Evolutionary conservation across 2,888 invertebrate genomes (phyloP).

Genomic region (Acleris literana): DNA sequence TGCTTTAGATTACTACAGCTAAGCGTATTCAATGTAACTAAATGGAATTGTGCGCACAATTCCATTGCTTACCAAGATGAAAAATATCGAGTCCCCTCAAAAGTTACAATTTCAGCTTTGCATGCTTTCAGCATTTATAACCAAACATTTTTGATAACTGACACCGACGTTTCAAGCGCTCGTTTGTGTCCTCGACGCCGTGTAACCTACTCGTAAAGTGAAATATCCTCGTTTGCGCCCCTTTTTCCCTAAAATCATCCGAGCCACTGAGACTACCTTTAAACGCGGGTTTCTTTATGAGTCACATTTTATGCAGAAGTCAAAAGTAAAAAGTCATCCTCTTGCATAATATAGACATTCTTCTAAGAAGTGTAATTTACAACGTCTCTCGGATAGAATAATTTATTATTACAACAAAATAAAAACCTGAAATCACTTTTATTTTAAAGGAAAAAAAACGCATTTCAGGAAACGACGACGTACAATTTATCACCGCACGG

Average conservation of each 20-base stretch:
- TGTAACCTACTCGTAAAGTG: conserved; percentile 34
- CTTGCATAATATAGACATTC: conserved; percentile 14
- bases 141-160: not conserved
- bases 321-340: conserved; percentile 19
- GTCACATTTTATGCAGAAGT: conserved; percentile 32
- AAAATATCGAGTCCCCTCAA: not conserved
- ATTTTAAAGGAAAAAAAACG: conserved; percentile 36
- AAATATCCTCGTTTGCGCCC: conserved; percentile 49
- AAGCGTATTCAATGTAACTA: not conserved
- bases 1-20: conserved; percentile 8
- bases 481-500: conserved; percentile 61
- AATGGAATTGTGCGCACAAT: not conserved
- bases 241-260: conserved; percentile 60
- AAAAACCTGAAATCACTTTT: conserved; percentile 8
- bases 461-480: conserved; percentile 44
- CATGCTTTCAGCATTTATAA: too few relatives aligned
- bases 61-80: too few relatives aligned
- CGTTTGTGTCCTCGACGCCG: conserved; percentile 16
- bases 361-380: conserved; percentile 13
- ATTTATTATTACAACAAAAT: conserved; percentile 18
- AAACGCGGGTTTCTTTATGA: conserved; percentile 30
- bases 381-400: conserved; percentile 10
- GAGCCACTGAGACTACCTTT: conserved; percentile 51
- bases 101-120: not conserved
- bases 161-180: conserved; percentile 19